phyloP scores from a whole-genome alignment of 2,797 vertebrate genomes.

The Anguilla megastoma region DNA sequence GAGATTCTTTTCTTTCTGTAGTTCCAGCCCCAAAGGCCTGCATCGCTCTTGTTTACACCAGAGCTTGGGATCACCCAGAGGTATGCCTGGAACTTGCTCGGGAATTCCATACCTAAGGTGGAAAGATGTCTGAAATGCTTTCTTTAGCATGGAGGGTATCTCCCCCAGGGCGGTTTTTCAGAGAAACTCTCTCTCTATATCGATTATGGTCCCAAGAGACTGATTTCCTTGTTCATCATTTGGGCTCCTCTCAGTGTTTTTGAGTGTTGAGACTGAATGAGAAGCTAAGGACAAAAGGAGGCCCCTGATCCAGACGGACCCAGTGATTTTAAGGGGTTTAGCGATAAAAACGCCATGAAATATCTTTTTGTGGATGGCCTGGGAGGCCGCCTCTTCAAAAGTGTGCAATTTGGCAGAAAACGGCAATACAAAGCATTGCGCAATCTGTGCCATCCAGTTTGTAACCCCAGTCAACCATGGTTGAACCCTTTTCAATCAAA shows the following conservation, averaged over 20 bases:
- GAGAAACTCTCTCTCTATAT: not conserved
- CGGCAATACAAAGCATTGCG: not conserved
- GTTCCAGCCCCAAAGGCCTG: not conserved
- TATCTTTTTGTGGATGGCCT: conserved; percentile 57
- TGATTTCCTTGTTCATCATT: not conserved
- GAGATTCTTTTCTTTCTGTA: not conserved
- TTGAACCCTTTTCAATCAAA: not conserved
- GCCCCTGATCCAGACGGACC: conserved; percentile 47
- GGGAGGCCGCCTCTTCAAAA: conserved; percentile 17
- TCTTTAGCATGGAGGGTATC: not conserved
- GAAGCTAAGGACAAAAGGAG: conserved; percentile 24
- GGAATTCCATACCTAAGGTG: not conserved
- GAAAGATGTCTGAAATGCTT: not conserved
- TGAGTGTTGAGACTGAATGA: conserved; percentile 19
- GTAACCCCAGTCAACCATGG: conserved; percentile 14
- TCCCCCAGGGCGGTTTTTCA: not conserved
- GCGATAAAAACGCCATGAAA: conserved; percentile 61
- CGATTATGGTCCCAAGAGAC: not conserved
- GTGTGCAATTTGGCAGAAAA: conserved; percentile 32
- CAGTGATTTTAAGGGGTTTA: conserved; percentile 60
- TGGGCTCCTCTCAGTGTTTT: not conserved
- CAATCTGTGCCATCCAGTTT: conserved; percentile 26
- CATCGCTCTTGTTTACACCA: not conserved
- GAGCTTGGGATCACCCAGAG: not conserved
- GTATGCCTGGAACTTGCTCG: not conserved